These are phyloP conservation scores for Mythimna lalbum DNA, from an alignment of 2,888 invertebrate species.

Conservation along the genomic window DNA sequence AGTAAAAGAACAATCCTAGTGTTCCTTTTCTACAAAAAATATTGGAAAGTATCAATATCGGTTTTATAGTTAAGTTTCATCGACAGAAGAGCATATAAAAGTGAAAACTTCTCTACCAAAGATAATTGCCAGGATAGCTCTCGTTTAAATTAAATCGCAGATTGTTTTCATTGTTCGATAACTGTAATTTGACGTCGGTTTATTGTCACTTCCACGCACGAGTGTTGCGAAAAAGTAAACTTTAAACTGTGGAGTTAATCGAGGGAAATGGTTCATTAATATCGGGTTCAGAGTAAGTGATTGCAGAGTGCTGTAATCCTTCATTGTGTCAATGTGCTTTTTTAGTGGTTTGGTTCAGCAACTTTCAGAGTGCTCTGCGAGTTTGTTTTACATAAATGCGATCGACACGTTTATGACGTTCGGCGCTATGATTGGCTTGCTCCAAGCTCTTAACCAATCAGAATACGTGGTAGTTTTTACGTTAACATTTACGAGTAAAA, in stretches of 20 bases:
- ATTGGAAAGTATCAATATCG: neutral
- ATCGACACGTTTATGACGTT: too few relatives aligned
- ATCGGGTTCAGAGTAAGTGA: conserved; percentile 30
- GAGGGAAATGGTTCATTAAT: conserved; percentile 46
- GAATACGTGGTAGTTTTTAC: too few relatives aligned
- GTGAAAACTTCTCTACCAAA: conserved; percentile 67
- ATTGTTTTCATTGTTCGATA: conserved; percentile 65
- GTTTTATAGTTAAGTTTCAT: conserved; percentile 11
- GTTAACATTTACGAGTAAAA: too few relatives aligned
- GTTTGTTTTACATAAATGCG: too few relatives aligned
- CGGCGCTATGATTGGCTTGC: too few relatives aligned
- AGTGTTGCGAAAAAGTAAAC: conserved; percentile 53
- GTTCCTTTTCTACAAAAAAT: neutral
- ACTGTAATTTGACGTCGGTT: conserved; percentile 52
- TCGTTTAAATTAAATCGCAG: conserved; percentile 65
- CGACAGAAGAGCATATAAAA: conserved; percentile 60
- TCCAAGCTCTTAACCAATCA: too few relatives aligned
- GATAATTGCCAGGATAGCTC: conserved; percentile 67
- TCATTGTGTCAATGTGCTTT: conserved; percentile 34
- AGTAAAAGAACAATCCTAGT: too few relatives aligned
- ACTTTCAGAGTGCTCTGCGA: neutral
- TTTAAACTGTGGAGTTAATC: conserved; percentile 55
- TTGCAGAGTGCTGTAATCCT: conserved; percentile 33
- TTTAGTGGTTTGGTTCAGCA: conserved; percentile 12
- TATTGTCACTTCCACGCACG: conserved; percentile 37